Evolutionary conservation across 2,888 invertebrate genomes (phyloP).

Genomic region (Myopa tessellatipennis): DNA sequence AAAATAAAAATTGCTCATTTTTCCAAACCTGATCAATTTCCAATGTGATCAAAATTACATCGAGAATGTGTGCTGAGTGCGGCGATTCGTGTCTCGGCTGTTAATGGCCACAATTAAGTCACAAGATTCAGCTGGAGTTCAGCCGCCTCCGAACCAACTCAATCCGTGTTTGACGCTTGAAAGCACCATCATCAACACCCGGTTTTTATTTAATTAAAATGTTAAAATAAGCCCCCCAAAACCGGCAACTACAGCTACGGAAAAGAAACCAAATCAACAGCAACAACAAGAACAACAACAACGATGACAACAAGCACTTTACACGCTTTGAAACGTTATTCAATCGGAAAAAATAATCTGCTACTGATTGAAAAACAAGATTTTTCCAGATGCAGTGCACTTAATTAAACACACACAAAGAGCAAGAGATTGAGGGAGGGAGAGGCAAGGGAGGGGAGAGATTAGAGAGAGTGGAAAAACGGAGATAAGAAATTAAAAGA

Average conservation of each 20-base stretch:
- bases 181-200: constrained; percentile 12
- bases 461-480: not conserved
- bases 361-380: constrained; percentile 11
- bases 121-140: not conserved
- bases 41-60: too few species aligned
- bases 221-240: constrained; percentile 16
- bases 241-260: constrained; percentile 30
- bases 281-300: constrained; percentile 1
- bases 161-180: not conserved
- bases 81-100: not conserved
- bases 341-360: constrained; percentile 1
- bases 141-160: not conserved
- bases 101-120: constrained; percentile 8
- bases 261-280: not conserved
- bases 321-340: constrained; percentile 15
- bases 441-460: not conserved
- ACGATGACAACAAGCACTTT: constrained; percentile 34
- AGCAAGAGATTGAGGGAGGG: too few species aligned
- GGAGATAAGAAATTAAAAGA: not conserved
- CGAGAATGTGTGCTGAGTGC: not conserved
- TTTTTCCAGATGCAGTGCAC: constrained; percentile 13
- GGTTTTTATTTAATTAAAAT: constrained; percentile 22
- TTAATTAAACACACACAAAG: not conserved
- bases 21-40: too few species aligned
- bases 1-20: too few species aligned